These are phyloP conservation scores for Drosophila sordidula DNA, from an alignment of 2,888 invertebrate genomes.

Conservation along the genomic window DNA sequence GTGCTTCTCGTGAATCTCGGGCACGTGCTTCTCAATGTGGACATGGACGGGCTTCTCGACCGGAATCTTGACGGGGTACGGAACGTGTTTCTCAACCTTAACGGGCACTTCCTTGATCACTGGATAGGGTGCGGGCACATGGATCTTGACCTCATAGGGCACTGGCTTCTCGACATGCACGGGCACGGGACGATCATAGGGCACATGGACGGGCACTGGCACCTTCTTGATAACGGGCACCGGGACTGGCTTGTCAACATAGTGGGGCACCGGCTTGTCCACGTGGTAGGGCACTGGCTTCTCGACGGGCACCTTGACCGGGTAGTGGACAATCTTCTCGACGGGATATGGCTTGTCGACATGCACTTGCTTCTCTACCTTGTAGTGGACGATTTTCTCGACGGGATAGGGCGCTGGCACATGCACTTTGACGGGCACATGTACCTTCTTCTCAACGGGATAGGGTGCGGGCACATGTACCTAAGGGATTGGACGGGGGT, in stretches of 20 bases:
- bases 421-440: slow-evolving; percentile 90
- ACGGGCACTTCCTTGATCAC: slow-evolving; percentile 89
- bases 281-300: slow-evolving; percentile 89
- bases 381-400: slow-evolving; percentile 87
- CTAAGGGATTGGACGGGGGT: slow-evolving; percentile 40
- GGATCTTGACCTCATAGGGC: slow-evolving; percentile 90
- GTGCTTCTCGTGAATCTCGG: slow-evolving; percentile 87
- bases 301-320: slow-evolving; percentile 89
- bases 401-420: slow-evolving; percentile 92
- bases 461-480: slow-evolving; percentile 88
- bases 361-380: slow-evolving; percentile 90
- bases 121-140: slow-evolving; percentile 89
- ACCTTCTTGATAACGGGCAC: slow-evolving; percentile 88
- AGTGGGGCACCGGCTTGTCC: slow-evolving; percentile 89
- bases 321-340: slow-evolving; percentile 90
- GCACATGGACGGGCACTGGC: slow-evolving; percentile 89
- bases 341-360: slow-evolving; percentile 91
- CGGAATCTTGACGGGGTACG: slow-evolving; percentile 89
- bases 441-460: slow-evolving; percentile 90
- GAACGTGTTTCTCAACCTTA: slow-evolving; percentile 89
- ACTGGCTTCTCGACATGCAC: slow-evolving; percentile 90
- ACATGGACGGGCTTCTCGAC: slow-evolving; percentile 90
- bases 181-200: slow-evolving; percentile 87
- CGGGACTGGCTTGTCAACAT: slow-evolving; percentile 87
- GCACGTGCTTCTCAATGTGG: slow-evolving; percentile 91